These are phyloP conservation scores for Achlya flavicornis DNA, from an alignment of 2,888 invertebrate genomes.

Conservation along the genomic window DNA sequence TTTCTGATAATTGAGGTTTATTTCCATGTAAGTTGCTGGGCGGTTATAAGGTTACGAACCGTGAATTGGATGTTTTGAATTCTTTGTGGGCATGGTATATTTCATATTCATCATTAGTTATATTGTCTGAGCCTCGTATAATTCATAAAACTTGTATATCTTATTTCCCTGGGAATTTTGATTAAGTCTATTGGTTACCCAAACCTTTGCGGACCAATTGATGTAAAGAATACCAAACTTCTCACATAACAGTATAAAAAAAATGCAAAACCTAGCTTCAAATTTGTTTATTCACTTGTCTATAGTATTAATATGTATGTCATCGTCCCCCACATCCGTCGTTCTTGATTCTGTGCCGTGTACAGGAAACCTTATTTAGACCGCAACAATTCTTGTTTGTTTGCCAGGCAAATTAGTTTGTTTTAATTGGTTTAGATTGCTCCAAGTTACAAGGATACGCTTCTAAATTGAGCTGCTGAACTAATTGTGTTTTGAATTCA, in stretches of 20 bases:
- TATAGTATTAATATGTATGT: background rate
- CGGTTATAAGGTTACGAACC: background rate
- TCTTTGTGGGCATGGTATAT: background rate
- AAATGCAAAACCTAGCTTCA: background rate
- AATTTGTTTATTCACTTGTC: background rate
- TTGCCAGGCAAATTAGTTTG: background rate
- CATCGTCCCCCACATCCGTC: background rate
- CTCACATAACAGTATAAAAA: no score
- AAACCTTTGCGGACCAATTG: no score
- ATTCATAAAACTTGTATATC: no score
- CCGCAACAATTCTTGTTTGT: slow-evolving; percentile 1
- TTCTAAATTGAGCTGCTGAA: no score
- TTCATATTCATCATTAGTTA: background rate
- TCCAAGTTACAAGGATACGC: background rate
- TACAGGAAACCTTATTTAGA: slow-evolving; percentile 6
- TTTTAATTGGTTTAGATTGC: background rate
- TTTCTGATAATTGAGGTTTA: background rate
- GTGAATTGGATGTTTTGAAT: background rate
- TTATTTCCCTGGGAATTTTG: no score
- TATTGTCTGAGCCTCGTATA: no score
- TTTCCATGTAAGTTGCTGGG: background rate
- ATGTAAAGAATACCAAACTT: no score
- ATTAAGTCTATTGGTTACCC: no score
- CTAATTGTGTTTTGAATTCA: no score
- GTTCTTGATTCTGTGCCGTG: background rate